Conservation (phyloP, 2,113 vertebrate species). For the Platichthys flesus region DNA sequence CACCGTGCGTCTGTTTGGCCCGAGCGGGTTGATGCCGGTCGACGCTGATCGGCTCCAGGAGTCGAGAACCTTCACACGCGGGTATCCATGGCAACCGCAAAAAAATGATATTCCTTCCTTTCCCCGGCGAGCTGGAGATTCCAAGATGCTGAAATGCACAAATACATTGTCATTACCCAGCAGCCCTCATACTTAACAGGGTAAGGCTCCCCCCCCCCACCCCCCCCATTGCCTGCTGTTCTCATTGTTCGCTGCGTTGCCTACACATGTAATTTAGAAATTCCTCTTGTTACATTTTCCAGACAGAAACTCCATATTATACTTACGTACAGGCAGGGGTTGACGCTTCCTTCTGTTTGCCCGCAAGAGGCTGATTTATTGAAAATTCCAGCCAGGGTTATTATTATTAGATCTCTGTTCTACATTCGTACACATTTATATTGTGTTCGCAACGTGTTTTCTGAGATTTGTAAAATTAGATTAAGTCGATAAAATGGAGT, state of each 20-base stretch:
- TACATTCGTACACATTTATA: conserved; percentile 10
- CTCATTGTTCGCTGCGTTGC: conserved; percentile 58
- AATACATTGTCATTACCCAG: conserved; percentile 79
- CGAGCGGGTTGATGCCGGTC: conserved; percentile 79
- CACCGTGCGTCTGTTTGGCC: conserved; percentile 66
- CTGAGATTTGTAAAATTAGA: conserved; percentile 18
- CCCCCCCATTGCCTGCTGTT: conserved; percentile 41
- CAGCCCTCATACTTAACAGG: conserved; percentile 70
- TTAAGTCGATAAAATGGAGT: conserved; percentile 25
- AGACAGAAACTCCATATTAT: conserved; percentile 48
- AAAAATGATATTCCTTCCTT: conserved; percentile 74
- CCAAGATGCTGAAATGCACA: conserved; percentile 78
- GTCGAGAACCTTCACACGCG: conserved; percentile 77
- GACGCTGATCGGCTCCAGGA: conserved; percentile 81
- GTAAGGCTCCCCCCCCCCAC: conserved; percentile 55
- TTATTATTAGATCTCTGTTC: conserved; percentile 24
- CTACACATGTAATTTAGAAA: conserved; percentile 66
- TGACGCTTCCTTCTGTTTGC: conserved; percentile 9
- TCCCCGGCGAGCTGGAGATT: conserved; percentile 68
- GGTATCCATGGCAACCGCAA: conserved; percentile 82
- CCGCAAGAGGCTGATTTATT: conserved; percentile 8
- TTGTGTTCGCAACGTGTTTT: conserved; percentile 2
- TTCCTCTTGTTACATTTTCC: conserved; percentile 60
- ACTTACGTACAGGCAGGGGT: conserved; percentile 28
- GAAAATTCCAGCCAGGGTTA: conserved; percentile 18